Evolutionary conservation across 2,888 invertebrate genomes (phyloP), one percentile per base, ranked within the genome.

Genomic region (Pollenia amentaria): DNA sequence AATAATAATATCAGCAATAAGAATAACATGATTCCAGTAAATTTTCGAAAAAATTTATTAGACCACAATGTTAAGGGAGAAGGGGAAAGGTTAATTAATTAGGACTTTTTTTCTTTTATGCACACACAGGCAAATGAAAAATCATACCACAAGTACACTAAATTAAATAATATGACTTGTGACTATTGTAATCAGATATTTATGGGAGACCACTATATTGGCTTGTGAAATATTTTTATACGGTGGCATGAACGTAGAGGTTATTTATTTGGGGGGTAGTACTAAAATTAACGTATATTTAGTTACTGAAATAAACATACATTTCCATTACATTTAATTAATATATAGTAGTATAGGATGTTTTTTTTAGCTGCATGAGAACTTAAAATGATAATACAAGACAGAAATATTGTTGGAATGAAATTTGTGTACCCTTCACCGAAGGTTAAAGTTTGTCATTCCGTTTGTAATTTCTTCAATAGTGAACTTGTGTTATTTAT

Each of bases 21-120:
- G 38, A 48, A 60, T 60, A 38, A 57, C 21, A 46, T 44, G 60
- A 3, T 60, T 29, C 1, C 46, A 60, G 60, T 73, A 60, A 73
- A 46, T 46, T 60, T 12, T n/a, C 11, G n/a, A 44, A 57, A 10
- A 57, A 44, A 57, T 48, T 73, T 60, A 73, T 48, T 46, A 60
- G 60, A 44, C 48, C 12, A n/a, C 21, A 8, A 48, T 38, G 38
- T 44, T 29, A 8, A n/a, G 4, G 44, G 16, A 29, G 29, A 29
- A 29, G n/a, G 73, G 16, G 18, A 4, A 7, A 55, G 38, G 73
- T 73, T 73, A 73, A 73, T 73, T 73, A 73, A 73, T 73, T 73
- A 38, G 38, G 29, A 65, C 46, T 46, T 73, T 38, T 29, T 29
- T 29, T 6, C 29, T 29, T 29, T 60, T 48, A 46, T 48, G 12